Conservation (phyloP, 2,797 vertebrate species). For the Sebastes jordani region DNA sequence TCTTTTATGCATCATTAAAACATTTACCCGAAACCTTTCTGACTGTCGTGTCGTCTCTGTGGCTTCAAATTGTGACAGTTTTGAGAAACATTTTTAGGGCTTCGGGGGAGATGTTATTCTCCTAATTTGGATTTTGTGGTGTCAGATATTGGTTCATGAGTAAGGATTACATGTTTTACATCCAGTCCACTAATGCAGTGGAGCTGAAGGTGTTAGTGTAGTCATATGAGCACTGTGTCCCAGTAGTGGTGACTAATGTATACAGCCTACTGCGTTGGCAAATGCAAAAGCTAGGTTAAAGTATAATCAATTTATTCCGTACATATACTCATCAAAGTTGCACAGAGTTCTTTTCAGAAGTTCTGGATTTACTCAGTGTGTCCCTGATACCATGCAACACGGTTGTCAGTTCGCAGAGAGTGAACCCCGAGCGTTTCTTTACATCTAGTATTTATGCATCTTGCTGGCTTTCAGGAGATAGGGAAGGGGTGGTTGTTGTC, state of each 20-base stretch:
- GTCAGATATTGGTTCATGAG: not conserved
- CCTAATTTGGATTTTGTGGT: not conserved
- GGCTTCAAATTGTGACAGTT: not conserved
- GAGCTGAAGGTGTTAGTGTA: not conserved
- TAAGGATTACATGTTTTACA: not conserved
- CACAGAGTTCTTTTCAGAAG: too few relatives aligned
- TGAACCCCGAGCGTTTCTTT: too few relatives aligned
- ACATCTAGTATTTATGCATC: too few relatives aligned
- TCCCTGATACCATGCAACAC: too few relatives aligned
- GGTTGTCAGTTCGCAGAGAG: too few relatives aligned
- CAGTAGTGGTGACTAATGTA: rapidly evolving
- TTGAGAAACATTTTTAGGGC: not conserved
- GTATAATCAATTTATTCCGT: too few relatives aligned
- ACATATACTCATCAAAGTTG: too few relatives aligned
- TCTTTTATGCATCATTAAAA: conserved; percentile 76
- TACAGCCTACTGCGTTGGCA: not conserved
- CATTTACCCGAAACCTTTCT: conserved; percentile 37
- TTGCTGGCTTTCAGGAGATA: too few relatives aligned
- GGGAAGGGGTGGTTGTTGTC: too few relatives aligned
- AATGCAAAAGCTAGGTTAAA: too few relatives aligned
- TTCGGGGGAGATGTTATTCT: not conserved
- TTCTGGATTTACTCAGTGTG: too few relatives aligned
- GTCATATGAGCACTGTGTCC: not conserved
- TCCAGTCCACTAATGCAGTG: not conserved
- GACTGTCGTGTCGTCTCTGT: conserved; percentile 12